phyloP scores from a whole-genome alignment of 37 sponge, comb jelly and placozoan genomes.

The Axinella damicornis region DNA sequence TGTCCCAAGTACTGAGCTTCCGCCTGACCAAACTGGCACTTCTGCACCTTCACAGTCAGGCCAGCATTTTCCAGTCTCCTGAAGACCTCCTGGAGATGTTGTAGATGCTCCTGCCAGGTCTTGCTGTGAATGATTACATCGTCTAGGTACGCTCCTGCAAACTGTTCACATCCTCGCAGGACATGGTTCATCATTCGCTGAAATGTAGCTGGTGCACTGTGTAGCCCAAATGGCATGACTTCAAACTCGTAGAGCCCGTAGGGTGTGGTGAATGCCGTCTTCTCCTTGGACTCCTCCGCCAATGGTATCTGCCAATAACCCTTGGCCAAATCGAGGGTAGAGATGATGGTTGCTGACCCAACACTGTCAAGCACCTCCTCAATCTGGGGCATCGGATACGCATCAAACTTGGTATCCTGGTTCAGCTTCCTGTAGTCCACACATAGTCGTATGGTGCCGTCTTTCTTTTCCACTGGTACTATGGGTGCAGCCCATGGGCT shows the following conservation, averaged over 20 bases:
- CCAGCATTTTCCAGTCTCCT: not conserved
- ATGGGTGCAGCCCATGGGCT: conserved; percentile 71
- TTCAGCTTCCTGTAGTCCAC: conserved; percentile 65
- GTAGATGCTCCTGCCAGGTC: conserved; percentile 27
- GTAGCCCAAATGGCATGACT: conserved; percentile 73
- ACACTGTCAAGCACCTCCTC: conserved; percentile 62
- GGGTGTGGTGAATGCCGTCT: conserved; percentile 61
- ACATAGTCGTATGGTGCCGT: conserved; percentile 13
- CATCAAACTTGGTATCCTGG: conserved; percentile 47
- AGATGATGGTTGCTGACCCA: conserved; percentile 26
- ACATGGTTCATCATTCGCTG: conserved; percentile 15
- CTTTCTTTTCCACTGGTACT: conserved; percentile 43
- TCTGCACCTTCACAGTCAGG: conserved; percentile 7
- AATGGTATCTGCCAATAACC: conserved; percentile 79
- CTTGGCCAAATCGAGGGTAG: conserved; percentile 64
- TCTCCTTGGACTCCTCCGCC: conserved; percentile 14
- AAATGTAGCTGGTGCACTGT: conserved; percentile 63
- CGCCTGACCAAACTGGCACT: conserved; percentile 41
- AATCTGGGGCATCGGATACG: conserved; percentile 72
- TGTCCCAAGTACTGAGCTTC: conserved; percentile 32
- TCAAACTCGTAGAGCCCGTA: conserved; percentile 49
- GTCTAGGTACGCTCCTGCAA: conserved; percentile 32
- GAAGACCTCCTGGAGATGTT: conserved; percentile 18
- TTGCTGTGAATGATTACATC: not conserved
- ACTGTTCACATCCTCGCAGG: conserved; percentile 17